A percentile compares a stretch with the other conserved stretches of the same genome.
phyloP scores from a whole-genome alignment of 1,140 invertebrate genomes.

The Hirudo medicinalis region DNA sequence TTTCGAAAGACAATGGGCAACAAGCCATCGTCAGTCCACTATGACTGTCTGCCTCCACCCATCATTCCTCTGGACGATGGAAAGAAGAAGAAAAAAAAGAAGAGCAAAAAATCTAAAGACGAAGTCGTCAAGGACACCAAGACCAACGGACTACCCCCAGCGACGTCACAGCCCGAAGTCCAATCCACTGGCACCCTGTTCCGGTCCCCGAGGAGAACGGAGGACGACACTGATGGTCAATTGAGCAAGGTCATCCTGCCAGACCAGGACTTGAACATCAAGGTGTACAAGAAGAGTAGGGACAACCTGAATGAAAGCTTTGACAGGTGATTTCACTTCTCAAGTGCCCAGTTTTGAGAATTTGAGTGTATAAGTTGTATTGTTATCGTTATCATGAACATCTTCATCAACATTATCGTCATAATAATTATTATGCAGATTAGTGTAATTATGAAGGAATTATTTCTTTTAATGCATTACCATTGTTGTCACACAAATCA shows the following conservation, averaged over 20 bases:
- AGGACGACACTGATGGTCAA: not conserved
- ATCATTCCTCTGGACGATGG: not conserved
- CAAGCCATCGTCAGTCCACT: not conserved
- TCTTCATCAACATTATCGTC: no score
- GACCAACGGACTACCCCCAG: not conserved
- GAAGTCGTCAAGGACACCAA: not conserved
- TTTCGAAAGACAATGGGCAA: no score
- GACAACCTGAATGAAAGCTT: not conserved
- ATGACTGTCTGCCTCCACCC: not conserved
- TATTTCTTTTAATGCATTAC: no score
- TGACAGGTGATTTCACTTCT: not conserved
- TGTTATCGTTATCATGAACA: no score
- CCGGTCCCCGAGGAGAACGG: not conserved
- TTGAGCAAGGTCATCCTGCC: conserved; percentile 9
- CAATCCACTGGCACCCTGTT: not conserved
- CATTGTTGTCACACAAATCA: no score
- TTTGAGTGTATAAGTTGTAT: no score
- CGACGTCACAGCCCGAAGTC: not conserved
- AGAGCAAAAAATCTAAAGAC: not conserved
- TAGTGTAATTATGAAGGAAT: no score
- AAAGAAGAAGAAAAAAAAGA: conserved; percentile 4
- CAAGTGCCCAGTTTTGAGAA: no score
- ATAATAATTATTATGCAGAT: no score
- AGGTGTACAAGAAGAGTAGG: conserved; percentile 5
- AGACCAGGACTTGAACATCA: conserved; percentile 2